Evolutionary conservation across 2,797 vertebrate species (phyloP).

Genomic region (Eospalax fontanierii): DNA sequence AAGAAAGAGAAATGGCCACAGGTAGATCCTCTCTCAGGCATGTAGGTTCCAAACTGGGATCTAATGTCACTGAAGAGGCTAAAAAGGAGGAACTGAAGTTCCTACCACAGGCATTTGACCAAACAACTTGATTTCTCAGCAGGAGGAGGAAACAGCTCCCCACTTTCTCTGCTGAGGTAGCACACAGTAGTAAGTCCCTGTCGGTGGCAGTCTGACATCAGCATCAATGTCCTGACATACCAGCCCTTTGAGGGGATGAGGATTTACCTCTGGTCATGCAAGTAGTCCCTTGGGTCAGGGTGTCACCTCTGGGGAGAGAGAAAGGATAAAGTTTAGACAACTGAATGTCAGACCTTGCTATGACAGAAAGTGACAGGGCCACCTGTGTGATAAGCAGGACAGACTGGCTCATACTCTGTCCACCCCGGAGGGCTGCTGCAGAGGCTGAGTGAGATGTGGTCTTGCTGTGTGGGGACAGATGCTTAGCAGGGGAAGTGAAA

Average conservation of each 20-base stretch:
- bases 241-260: neutral
- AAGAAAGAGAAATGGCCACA: neutral
- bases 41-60: neutral
- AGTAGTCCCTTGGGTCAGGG: rapidly evolving
- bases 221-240: rapidly evolving
- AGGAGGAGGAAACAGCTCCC: neutral
- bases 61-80: neutral
- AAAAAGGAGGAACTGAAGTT: neutral
- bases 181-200: neutral
- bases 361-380: neutral
- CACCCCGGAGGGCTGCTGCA: neutral
- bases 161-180: neutral
- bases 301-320: neutral
- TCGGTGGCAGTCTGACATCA: neutral
- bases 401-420: rapidly evolving
- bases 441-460: neutral
- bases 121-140: neutral
- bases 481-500: neutral
- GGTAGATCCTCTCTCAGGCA: neutral
- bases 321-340: neutral
- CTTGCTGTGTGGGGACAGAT: neutral
- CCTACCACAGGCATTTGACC: neutral
- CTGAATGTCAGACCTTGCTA: neutral
- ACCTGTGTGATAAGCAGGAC: rapidly evolving
- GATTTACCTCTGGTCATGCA: neutral